These are phyloP conservation scores for Alectoris magna DNA, from an alignment of 2,797 vertebrate species.

Conservation along the genomic window DNA sequence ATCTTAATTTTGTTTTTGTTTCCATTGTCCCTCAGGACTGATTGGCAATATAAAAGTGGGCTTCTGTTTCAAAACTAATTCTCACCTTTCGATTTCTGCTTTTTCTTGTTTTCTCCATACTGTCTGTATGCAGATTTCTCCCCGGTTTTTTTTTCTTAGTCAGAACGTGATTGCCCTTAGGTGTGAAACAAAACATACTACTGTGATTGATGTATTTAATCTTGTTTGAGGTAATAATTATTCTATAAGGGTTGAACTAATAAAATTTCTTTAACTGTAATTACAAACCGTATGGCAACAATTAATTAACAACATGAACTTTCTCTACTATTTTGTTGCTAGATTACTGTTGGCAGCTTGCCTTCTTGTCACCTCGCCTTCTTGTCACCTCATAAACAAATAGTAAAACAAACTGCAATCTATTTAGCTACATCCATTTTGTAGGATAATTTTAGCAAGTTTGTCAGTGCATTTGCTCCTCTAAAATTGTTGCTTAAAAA, in stretches of 20 bases:
- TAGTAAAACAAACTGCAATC: conserved; percentile 17
- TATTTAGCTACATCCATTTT: background rate
- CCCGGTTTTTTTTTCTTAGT: background rate
- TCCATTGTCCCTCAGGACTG: background rate
- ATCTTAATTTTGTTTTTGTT: background rate
- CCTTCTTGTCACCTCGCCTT: conserved; percentile 12
- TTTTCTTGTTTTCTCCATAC: background rate
- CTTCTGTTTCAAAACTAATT: background rate
- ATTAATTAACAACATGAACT: conserved; percentile 34
- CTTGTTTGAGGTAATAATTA: background rate
- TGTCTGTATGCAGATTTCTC: background rate
- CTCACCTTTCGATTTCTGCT: background rate
- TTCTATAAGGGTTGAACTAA: background rate
- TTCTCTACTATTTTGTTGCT: conserved; percentile 24
- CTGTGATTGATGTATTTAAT: background rate
- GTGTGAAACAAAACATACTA: background rate
- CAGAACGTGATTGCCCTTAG: background rate
- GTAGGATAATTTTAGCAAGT: conserved; percentile 9
- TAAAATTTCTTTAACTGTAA: background rate
- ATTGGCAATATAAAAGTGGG: background rate
- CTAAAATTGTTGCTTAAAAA: conserved; percentile 13
- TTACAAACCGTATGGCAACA: conserved; percentile 22
- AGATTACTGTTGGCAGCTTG: conserved; percentile 50
- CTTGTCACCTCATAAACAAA: conserved; percentile 39
- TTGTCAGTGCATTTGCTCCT: conserved; percentile 1